Evolutionary conservation across 1,140 invertebrate species (phyloP).

Genomic region (Drosophila novamexicana): DNA sequence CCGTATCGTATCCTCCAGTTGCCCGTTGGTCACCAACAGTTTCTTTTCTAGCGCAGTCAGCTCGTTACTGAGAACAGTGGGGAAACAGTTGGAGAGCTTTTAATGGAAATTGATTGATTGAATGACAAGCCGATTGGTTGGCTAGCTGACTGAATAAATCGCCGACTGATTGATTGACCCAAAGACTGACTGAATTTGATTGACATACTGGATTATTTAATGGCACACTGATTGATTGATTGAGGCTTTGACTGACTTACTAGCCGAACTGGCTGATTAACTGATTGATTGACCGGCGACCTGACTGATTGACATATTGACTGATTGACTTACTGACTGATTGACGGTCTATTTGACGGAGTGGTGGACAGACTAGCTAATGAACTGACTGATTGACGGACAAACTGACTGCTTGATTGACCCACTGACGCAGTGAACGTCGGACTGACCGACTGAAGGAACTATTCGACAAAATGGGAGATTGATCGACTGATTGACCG

Average conservation of each 20-base stretch:
- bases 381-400: neutral
- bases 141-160: neutral
- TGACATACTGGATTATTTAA: neutral
- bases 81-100: neutral
- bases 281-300: neutral
- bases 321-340: neutral
- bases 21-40: neutral
- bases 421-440: too few species aligned
- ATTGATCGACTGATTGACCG: neutral
- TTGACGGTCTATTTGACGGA: neutral
- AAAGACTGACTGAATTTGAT: neutral
- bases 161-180: neutral
- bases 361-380: neutral
- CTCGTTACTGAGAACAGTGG: constrained; percentile 27
- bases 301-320: neutral
- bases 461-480: too few species aligned
- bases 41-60: constrained; percentile 30
- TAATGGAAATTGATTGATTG: neutral
- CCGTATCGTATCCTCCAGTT: constrained; percentile 28
- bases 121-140: neutral
- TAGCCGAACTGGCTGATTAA: neutral
- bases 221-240: neutral
- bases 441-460: neutral
- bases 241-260: neutral
- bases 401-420: neutral